These are phyloP conservation scores for Sphyrna mokarran DNA, from an alignment of 2,113 vertebrate genomes.

Conservation along the genomic window DNA sequence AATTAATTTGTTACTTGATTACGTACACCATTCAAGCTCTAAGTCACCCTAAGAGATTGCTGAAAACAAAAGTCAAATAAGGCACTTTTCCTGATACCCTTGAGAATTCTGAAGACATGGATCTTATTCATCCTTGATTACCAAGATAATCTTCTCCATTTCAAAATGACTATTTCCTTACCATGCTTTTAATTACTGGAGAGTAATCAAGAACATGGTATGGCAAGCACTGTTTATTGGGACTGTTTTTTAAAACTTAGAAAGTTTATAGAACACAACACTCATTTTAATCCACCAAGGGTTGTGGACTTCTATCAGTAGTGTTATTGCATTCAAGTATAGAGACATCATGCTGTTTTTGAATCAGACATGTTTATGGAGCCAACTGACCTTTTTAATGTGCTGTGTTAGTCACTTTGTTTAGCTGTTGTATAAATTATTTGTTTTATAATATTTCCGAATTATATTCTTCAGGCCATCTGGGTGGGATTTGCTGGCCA, in stretches of 20 bases:
- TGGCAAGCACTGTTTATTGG: neutral
- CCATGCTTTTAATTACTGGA: neutral
- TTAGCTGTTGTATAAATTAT: neutral
- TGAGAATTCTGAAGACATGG: neutral
- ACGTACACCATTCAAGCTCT: neutral
- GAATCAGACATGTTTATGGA: neutral
- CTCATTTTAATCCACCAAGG: neutral
- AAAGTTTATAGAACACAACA: neutral
- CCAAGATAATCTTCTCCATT: neutral
- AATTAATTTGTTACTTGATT: neutral
- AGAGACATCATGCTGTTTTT: neutral
- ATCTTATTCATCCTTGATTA: constrained; percentile 13
- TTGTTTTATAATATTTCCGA: neutral
- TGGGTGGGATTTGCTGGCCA: too few species aligned
- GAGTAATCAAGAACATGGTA: neutral
- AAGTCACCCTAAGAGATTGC: neutral
- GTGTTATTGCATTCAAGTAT: neutral
- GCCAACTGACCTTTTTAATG: neutral
- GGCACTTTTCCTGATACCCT: neutral
- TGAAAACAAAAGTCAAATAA: neutral
- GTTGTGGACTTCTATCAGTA: neutral
- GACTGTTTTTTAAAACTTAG: neutral
- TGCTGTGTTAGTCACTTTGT: neutral
- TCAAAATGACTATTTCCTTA: neutral
- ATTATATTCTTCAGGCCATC: neutral